Base-by-base conservation (phyloP, 2,113 vertebrate genomes). In the Parotia lawesii region DNA sequence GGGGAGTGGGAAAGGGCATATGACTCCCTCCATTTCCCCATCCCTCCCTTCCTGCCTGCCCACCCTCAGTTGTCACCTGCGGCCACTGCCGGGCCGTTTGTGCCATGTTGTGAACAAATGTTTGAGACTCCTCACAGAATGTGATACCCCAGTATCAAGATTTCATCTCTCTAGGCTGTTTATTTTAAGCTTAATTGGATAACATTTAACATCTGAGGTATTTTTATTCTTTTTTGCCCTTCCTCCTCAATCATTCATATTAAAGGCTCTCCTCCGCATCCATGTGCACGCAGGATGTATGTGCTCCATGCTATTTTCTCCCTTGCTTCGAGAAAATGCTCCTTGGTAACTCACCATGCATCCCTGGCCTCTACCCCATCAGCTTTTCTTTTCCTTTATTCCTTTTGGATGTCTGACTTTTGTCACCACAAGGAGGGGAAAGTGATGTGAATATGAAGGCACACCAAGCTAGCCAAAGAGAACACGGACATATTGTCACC, bases 111-210 rank as follows among this genome's bases (percentile, higher is more conserved):
- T 87, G 86, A 96, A 88, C 92, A 86, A 89, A 70, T 72, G 83
- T 95, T 96, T 97, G 85, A 95, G 95, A 96, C 72, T 96, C 87
- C 57, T 91, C 57, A 40, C 70, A 64, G 80, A 95, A 94, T 81
- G 65, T 57, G 89, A 94, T 95, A 94, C 69, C 84, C 48, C 28
- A 47, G 47, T 93, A 90, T 87, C 90, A 95, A 78, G 51, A 92
- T 90, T 94, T 92, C 80, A 76, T 96, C 90, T 97, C 93, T 96
- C 58, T 95, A 90, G 93, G 95, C 82, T 97, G 96, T 96, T 96
- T 97, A 96, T 96, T 96, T 93, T 96, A 95, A 89, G 89, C 85
- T 94, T 97, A 97, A 98, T 96, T 97, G 97, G 96, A 97, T 97
- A 97, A 97, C 94, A 64, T 91, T 96, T 94, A 97, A 95, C 97